Conservation (phyloP, 2,888 invertebrate genomes). For the Heliconius ethilla region DNA sequence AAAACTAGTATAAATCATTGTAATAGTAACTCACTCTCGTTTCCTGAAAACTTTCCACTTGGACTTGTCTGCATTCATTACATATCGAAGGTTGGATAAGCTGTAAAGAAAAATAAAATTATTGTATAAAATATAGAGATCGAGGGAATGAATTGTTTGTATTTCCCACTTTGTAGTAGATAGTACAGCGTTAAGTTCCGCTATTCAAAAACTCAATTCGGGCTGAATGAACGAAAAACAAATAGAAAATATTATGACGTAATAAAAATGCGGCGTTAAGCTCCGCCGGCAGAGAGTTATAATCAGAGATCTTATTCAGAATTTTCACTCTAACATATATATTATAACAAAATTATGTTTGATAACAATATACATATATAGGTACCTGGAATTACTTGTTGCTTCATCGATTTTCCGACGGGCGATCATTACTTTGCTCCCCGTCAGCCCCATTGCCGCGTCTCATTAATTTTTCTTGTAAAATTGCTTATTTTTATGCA, state of each 20-base stretch:
- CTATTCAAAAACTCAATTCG: background rate
- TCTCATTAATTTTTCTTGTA: conserved; percentile 25
- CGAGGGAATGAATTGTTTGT: too few relatives aligned
- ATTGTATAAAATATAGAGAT: background rate
- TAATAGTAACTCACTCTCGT: conserved; percentile 61
- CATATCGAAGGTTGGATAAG: conserved; percentile 66
- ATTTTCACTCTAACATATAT: background rate
- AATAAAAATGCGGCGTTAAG: background rate
- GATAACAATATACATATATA: background rate
- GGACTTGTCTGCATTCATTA: conserved; percentile 61
- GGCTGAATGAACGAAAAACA: background rate
- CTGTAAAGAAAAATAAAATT: conserved; percentile 53
- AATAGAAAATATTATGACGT: background rate
- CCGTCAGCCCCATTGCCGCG: conserved; percentile 55
- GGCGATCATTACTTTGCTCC: conserved; percentile 55
- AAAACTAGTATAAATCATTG: background rate
- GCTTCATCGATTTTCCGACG: conserved; percentile 60
- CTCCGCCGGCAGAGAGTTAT: background rate
- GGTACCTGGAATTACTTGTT: conserved; percentile 68
- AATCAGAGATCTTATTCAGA: too few relatives aligned
- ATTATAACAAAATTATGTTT: background rate
- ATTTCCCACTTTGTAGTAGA: too few relatives aligned
- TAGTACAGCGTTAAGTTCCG: background rate
- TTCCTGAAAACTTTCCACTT: conserved; percentile 73
- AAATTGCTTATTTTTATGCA: conserved; percentile 14